Conservation (phyloP, 1,140 invertebrate species). For the Papilio aristodemus region DNA sequence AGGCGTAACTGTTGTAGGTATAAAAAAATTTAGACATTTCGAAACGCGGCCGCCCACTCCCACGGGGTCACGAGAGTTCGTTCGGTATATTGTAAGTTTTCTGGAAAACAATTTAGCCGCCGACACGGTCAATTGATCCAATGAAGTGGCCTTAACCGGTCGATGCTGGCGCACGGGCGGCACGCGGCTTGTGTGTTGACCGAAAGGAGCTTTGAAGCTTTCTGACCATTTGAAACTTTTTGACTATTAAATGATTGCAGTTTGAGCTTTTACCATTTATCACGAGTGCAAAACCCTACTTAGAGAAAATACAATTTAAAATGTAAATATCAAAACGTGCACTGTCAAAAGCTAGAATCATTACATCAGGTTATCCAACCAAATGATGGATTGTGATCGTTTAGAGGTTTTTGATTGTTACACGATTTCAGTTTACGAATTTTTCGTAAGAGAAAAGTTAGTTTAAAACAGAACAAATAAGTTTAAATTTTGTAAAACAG, state of each 20-base stretch:
- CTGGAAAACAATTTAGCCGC: slow-evolving; percentile 38
- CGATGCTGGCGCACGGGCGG: slow-evolving; percentile 25
- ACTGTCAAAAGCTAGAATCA: too few species aligned
- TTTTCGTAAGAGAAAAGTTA: not conserved
- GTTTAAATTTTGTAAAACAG: too few species aligned
- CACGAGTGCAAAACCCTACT: too few species aligned
- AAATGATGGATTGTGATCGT: too few species aligned
- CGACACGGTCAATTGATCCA: slow-evolving; percentile 38
- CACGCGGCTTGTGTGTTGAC: not conserved
- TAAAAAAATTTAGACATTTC: slow-evolving; percentile 35
- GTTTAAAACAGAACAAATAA: not conserved
- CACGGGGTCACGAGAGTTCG: slow-evolving; percentile 50
- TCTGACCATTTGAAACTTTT: not conserved
- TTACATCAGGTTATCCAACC: too few species aligned
- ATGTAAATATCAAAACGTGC: too few species aligned
- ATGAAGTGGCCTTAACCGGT: slow-evolving; percentile 34
- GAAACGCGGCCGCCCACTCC: slow-evolving; percentile 39
- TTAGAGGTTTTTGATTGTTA: not conserved
- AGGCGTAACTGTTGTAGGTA: slow-evolving; percentile 40
- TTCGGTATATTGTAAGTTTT: slow-evolving; percentile 44
- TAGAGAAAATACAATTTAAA: too few species aligned
- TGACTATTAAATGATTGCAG: not conserved
- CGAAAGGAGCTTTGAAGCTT: not conserved
- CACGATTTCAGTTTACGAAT: not conserved
- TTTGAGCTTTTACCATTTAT: not conserved